Base-by-base conservation (phyloP, 2,797 vertebrate species). In the Melanotaenia trifasciata region DNA sequence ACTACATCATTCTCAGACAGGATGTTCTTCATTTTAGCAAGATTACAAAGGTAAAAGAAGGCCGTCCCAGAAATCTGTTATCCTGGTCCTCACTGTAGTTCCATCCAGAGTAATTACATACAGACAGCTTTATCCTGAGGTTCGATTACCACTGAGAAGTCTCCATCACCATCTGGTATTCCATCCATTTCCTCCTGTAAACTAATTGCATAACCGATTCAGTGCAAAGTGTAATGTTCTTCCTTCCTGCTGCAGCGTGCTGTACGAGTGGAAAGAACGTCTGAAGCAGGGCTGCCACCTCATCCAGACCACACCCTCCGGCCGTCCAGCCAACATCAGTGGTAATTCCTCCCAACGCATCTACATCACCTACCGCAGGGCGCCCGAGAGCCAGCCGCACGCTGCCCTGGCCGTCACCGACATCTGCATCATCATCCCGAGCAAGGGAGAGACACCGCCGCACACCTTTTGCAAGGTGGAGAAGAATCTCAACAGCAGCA, bases 391-490 rank as follows among this genome's bases (percentile, higher is more conserved):
- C 81, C 96, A 96, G 89, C 93, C 94, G 0, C 96, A 96, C 68
- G 95, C 96, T 30, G 92, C 95, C 0, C 80, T 98, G 91, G 97
- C 96, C 14, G 96, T 98, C 81, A 99, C 97, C 0, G 97, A 99
- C 86, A 94, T 99, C 74, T 99, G 97, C 90, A 95, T 99, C 84
- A 98, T 98, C 83, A 91, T 98, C 70, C 97, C 97, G 0, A 96
- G 96, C 89, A 99, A 98, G 74, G 97, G 97, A 61, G 97, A 98
- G 89, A 94, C 92, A 1, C 95, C 97, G 0, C 97, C 97, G 0
- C 97, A 98, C 79, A 99, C 97, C 0, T 99, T 97, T 94, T 98
- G 97, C 91, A 97, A 95, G 83, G 96, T 99, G 67, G 97, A 98
- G 83, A 98, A 96, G 94, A 98, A 97, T 66, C 95, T 99, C 60